Conservation (phyloP, 2,797 vertebrate species). For the Coregonus ussuriensis region DNA sequence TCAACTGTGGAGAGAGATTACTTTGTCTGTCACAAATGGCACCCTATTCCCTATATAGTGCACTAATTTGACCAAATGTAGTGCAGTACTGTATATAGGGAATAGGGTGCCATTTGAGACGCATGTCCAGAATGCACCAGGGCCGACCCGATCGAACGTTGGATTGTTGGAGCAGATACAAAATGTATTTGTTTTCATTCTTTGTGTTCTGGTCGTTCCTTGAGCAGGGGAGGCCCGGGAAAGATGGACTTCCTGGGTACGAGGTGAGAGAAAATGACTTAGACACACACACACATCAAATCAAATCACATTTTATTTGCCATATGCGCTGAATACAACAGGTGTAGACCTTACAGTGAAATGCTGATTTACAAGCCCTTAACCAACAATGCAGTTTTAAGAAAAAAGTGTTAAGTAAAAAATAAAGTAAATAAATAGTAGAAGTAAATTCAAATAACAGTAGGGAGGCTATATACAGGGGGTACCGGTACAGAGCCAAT, state of each 20-base stretch:
- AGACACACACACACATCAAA: slow-evolving; percentile 25
- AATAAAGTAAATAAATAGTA: no score
- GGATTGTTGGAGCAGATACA: slow-evolving; percentile 66
- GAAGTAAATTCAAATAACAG: no score
- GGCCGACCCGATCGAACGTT: slow-evolving; percentile 72
- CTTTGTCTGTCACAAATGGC: slow-evolving; percentile 19
- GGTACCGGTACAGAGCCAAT: no score
- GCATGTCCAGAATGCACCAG: slow-evolving; percentile 59
- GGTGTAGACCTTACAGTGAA: no score
- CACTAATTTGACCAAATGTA: background rate
- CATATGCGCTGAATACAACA: no score
- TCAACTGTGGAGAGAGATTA: slow-evolving; percentile 75
- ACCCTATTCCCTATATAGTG: no score
- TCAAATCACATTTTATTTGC: no score
- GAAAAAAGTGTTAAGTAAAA: no score
- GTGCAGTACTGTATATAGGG: background rate
- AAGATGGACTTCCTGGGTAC: slow-evolving; percentile 92
- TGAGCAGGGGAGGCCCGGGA: slow-evolving; percentile 89
- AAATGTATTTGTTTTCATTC: slow-evolving; percentile 62
- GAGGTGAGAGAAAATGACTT: slow-evolving; percentile 78
- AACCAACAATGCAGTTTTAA: no score
- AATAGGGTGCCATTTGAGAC: background rate
- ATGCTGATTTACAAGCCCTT: no score
- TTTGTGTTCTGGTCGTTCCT: slow-evolving; percentile 34
- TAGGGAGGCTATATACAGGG: no score